Evolutionary conservation across 2,888 invertebrate genomes (phyloP).

Genomic region (Scrobipalpa costella): DNA sequence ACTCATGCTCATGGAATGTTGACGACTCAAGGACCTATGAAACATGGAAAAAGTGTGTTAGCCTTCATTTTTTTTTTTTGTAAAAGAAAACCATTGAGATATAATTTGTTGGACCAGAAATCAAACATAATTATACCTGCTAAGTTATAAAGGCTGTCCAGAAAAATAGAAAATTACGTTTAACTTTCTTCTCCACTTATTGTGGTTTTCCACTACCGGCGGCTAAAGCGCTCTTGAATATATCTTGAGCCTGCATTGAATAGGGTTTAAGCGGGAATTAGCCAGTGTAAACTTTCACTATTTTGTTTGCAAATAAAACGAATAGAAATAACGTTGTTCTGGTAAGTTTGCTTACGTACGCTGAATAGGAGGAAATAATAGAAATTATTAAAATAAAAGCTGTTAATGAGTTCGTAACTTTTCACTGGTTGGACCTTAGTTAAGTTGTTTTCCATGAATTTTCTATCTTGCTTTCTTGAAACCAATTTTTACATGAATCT

Average conservation of each 20-base stretch:
- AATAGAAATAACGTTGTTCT: constrained; percentile 6
- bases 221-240: not conserved
- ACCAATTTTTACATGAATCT: too few relatives aligned
- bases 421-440: too few relatives aligned
- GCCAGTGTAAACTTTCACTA: not conserved
- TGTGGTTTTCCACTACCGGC: not conserved
- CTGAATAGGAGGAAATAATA: too few relatives aligned
- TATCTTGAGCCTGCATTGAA: constrained; percentile 6
- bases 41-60: too few relatives aligned
- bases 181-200: not conserved
- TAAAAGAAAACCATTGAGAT: too few relatives aligned
- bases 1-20: not conserved
- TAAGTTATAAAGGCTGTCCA: too few relatives aligned
- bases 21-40: not conserved
- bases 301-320: constrained; percentile 2
- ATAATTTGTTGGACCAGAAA: not conserved
- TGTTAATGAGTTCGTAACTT: too few relatives aligned
- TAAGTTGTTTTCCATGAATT: too few relatives aligned
- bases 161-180: not conserved
- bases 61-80: too few relatives aligned
- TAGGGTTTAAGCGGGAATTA: constrained; percentile 1
- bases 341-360: too few relatives aligned
- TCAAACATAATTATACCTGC: not conserved
- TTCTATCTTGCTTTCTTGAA: too few relatives aligned
- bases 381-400: too few relatives aligned